These are phyloP conservation scores for Phenganax marumi DNA, from an alignment of 92 coral and sea anemone species.

Conservation along the genomic window DNA sequence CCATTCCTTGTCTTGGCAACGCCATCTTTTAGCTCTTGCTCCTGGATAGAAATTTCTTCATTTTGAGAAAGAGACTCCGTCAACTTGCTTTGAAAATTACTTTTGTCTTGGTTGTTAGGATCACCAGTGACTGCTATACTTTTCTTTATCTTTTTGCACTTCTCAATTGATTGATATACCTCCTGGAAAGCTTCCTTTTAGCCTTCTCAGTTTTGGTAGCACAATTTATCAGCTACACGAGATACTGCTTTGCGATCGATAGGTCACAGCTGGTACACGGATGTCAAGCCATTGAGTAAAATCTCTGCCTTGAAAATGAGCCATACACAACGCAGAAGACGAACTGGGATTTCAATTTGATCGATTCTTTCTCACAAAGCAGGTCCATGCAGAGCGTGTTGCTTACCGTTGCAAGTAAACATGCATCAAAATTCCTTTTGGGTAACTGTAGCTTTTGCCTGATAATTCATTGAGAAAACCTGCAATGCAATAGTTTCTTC, in stretches of 20 bases:
- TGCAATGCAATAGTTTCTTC: not conserved
- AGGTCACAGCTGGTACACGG: not conserved
- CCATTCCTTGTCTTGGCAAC: not conserved
- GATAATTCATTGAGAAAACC: not conserved
- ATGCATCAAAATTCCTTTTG: constrained; percentile 3
- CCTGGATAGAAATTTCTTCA: not conserved
- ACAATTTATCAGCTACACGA: not conserved
- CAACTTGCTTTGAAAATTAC: not conserved
- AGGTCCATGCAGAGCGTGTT: constrained; percentile 3
- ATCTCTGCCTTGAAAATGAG: constrained; percentile 21
- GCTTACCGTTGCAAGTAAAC: not conserved
- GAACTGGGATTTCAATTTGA: constrained; percentile 31
- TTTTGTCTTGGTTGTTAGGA: not conserved
- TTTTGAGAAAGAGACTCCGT: not conserved
- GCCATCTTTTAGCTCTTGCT: not conserved
- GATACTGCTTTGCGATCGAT: not conserved
- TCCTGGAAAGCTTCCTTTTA: not conserved
- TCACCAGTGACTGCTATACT: not conserved
- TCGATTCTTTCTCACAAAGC: constrained; percentile 26
- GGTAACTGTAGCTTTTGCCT: not conserved
- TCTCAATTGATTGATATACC: not conserved
- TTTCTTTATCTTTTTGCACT: not conserved
- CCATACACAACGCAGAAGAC: constrained; percentile 34
- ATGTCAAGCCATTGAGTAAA: constrained; percentile 23
- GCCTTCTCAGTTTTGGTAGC: not conserved